phyloP scores from a whole-genome alignment of 2,797 vertebrate genomes.

The Onychomys arenicola region DNA sequence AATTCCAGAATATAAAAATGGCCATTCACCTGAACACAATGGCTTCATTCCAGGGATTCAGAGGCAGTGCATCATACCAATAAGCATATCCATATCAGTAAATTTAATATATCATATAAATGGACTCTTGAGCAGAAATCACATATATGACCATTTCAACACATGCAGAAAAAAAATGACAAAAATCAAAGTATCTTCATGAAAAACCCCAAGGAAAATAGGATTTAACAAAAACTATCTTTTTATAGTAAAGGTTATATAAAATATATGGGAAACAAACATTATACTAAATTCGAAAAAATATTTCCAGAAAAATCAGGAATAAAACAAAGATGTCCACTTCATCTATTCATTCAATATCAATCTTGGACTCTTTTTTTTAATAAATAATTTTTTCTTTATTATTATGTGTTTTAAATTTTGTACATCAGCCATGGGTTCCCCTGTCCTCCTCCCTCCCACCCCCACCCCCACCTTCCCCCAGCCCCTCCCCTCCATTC shows the following conservation, averaged over 20 bases:
- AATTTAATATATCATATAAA: not conserved
- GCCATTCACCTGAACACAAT: not conserved
- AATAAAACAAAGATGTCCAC: not conserved
- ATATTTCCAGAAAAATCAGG: not conserved
- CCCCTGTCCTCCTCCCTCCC: too few species aligned
- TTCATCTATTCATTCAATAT: not conserved
- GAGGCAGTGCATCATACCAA: not conserved
- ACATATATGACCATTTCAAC: not conserved
- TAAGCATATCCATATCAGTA: not conserved
- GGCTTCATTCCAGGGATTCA: not conserved
- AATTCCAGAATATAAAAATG: not conserved
- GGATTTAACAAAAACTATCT: not conserved
- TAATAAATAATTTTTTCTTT: too few species aligned
- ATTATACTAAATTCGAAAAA: not conserved
- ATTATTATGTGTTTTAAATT: too few species aligned
- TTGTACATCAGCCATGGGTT: too few species aligned
- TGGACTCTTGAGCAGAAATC: not conserved
- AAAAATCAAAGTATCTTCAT: not conserved
- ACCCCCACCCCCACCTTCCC: too few species aligned
- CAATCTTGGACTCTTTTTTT: not conserved
- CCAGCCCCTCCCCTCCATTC: too few species aligned
- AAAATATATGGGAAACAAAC: not conserved
- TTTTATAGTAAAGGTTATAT: not conserved
- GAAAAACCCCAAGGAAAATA: not conserved
- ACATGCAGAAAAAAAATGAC: not conserved